Conservation (phyloP, 2,113 vertebrate species). For the Puffinus mauretanicus region DNA sequence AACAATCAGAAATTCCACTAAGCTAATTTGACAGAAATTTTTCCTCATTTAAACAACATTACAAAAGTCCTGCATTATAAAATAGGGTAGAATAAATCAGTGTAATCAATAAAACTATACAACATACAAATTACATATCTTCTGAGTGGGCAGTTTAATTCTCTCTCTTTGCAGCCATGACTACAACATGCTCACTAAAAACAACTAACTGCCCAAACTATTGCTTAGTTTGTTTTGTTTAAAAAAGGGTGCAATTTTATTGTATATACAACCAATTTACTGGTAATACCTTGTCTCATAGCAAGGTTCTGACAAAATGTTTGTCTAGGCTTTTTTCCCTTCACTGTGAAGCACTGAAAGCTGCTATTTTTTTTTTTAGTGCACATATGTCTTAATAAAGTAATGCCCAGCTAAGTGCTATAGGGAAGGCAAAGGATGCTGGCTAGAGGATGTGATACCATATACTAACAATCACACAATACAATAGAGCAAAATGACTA, state of each 20-base stretch:
- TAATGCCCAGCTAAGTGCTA: conserved; percentile 97
- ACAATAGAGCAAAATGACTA: conserved; percentile 86
- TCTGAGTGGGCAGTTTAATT: conserved; percentile 82
- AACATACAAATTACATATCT: conserved; percentile 95
- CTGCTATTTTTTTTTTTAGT: conserved; percentile 89
- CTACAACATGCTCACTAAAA: conserved; percentile 89
- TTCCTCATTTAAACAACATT: conserved; percentile 98
- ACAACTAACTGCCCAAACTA: conserved; percentile 95
- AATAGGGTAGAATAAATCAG: conserved; percentile 99
- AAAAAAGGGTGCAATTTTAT: conserved; percentile 96
- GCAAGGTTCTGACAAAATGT: conserved; percentile 93
- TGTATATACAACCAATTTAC: conserved; percentile 92
- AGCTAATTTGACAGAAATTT: conserved; percentile 93
- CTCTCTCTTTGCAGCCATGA: conserved; percentile 84
- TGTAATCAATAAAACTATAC: conserved; percentile 99
- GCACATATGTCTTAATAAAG: conserved; percentile 96
- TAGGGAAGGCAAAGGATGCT: conserved; percentile 86
- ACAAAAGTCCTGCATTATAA: conserved; percentile 99
- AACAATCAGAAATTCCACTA: conserved; percentile 98
- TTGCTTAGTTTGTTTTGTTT: conserved; percentile 94
- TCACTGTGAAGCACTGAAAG: conserved; percentile 95
- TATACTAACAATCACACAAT: conserved; percentile 85
- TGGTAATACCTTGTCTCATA: conserved; percentile 90
- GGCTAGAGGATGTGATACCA: conserved; percentile 82
- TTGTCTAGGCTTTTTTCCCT: conserved; percentile 94